Evolutionary conservation across 23 tunicate genomes (phyloP).

Genomic region (Ascidia mentula): DNA sequence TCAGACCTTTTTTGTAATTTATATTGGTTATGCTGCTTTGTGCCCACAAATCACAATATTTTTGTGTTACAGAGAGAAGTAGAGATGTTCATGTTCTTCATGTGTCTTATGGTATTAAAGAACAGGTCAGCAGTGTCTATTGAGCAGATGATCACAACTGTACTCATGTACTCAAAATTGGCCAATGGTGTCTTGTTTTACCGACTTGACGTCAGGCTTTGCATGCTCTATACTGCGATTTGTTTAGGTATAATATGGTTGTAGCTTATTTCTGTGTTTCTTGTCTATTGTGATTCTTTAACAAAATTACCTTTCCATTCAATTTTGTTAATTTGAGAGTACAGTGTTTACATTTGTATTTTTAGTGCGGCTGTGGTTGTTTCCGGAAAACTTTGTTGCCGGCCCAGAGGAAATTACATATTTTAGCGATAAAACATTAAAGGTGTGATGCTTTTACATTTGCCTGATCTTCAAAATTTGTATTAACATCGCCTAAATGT

Average conservation of each 20-base stretch:
- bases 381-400: slow-evolving; percentile 75
- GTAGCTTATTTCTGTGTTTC: too few relatives aligned
- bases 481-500: not conserved
- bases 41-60: too few relatives aligned
- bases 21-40: not conserved
- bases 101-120: slow-evolving; percentile 61
- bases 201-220: slow-evolving; percentile 53
- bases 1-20: not conserved
- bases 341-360: too few relatives aligned
- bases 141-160: slow-evolving; percentile 63
- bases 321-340: too few relatives aligned
- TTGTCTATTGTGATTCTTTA: not conserved
- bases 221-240: slow-evolving; percentile 36
- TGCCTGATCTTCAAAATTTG: not conserved
- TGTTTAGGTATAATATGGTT: slow-evolving; percentile 73
- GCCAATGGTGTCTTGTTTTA: slow-evolving; percentile 64
- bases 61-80: slow-evolving; percentile 67
- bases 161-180: slow-evolving; percentile 65
- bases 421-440: slow-evolving; percentile 60
- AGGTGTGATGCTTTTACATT: slow-evolving; percentile 13
- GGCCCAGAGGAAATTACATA: slow-evolving; percentile 77
- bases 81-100: slow-evolving; percentile 58
- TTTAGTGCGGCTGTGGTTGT: slow-evolving; percentile 55
- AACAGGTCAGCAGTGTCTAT: slow-evolving; percentile 70
- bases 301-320: too few relatives aligned